Evolutionary conservation across 1,140 invertebrate genomes (phyloP), one percentile per base, ranked within the genome.

Genomic region (Drosophila elegans): DNA sequence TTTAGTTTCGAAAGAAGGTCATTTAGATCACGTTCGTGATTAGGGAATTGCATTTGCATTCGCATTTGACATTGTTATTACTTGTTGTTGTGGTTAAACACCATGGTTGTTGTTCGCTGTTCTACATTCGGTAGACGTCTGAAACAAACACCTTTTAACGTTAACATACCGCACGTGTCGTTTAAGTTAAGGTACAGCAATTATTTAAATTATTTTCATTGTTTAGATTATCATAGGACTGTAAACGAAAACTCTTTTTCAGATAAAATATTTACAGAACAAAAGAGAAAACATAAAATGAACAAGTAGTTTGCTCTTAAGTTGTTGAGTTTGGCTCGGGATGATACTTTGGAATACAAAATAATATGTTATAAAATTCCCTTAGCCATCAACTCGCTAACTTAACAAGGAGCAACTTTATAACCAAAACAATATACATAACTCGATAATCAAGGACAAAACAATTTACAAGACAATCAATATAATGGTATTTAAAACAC

Each of bases 401-500:
- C 53, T 11, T 2, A 62, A 62, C 12, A 4, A 4, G 56, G 52
- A 54, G 60, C 2, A 1, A 44, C 49, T 56, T 13, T 44, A 64
- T 60, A 29, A 63, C 7, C 45, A 51, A 51, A 51, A 51, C 48
- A 27, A 51, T 34, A n/a, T 38, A 27, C 36, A 42, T 9, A 64
- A 55, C n/a, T 67, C 44, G 32, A 49, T 62, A 42, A 64, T 46
- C n/a, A 61, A 49, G 76, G 83, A 88, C 83, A 88, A 83, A 80
- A 88, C 76, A 88, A 88, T 89, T 63, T 88, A 88, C 83, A 89
- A 89, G 84, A 89, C 83, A 88, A 88, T 86, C 83, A 86, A 74
- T 77, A 68, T 63, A 56, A 67, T 63, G 32, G 36, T 83, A 64
- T 67, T 62, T 60, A 60, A 56, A 80, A 86, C 83, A 88, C 64